Percentiles rank a stretch among this genome's conserved stretches.
phyloP scores from a whole-genome alignment of 2,113 vertebrate species.

The Mesocricetus auratus region DNA sequence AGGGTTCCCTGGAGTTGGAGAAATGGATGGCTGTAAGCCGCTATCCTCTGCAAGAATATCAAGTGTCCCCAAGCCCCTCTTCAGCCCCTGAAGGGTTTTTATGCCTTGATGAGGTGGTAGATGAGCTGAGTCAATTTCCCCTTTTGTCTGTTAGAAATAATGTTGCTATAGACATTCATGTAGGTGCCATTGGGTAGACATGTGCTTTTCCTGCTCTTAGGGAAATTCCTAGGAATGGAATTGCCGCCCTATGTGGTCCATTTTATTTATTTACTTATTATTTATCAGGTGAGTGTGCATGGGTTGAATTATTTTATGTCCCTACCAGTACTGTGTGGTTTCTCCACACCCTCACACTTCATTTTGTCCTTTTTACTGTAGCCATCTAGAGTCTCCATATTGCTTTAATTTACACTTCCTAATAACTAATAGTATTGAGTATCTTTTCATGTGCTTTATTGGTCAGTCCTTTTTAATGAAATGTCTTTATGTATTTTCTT shows the following conservation, averaged over 20 bases:
- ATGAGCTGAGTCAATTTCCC: neutral
- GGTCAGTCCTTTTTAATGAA: constrained; percentile 16
- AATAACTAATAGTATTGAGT: neutral
- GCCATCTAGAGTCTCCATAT: neutral
- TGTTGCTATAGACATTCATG: neutral
- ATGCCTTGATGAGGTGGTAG: neutral
- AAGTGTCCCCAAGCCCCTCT: neutral
- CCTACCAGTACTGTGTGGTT: neutral
- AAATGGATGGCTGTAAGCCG: neutral
- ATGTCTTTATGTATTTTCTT: constrained; percentile 13
- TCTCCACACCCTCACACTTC: neutral
- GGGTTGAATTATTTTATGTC: neutral
- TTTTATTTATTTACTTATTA: neutral
- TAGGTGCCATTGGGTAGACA: neutral
- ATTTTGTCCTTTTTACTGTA: neutral
- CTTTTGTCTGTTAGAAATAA: neutral
- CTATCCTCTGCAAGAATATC: neutral
- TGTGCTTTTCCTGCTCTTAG: constrained; percentile 18
- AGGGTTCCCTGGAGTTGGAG: neutral
- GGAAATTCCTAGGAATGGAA: constrained; percentile 21
- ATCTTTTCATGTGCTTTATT: constrained; percentile 1
- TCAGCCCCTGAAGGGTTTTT: neutral
- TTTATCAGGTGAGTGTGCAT: neutral
- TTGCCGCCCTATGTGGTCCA: neutral
- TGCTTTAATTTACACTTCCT: constrained; percentile 21